Evolutionary conservation across 2,797 vertebrate genomes (phyloP).

Genomic region (Rhabdophis nuchalis): DNA sequence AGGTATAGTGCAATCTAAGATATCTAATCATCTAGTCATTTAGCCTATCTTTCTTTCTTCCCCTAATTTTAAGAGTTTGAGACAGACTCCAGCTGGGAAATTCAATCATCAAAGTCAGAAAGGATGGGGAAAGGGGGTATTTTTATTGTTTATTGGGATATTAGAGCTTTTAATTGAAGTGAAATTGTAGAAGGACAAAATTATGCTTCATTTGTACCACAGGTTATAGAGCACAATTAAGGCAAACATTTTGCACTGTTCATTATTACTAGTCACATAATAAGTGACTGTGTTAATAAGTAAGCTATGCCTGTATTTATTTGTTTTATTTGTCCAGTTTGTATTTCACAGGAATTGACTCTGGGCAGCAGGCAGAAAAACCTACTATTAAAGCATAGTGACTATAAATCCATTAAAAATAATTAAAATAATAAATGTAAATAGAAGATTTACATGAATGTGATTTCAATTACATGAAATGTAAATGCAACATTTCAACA

Average conservation of each 20-base stretch:
- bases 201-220: neutral
- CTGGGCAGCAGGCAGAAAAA: neutral
- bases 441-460: neutral
- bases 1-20: neutral
- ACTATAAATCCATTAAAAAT: neutral
- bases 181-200: neutral
- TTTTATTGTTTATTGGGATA: neutral
- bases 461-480: neutral
- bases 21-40: neutral
- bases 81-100: neutral
- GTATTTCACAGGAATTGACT: neutral
- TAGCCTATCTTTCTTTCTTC: neutral
- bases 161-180: neutral
- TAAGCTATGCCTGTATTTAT: neutral
- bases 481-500: neutral
- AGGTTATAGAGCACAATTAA: neutral
- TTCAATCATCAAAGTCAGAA: neutral
- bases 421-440: neutral
- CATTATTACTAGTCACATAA: neutral
- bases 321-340: neutral
- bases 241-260: neutral
- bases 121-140: neutral
- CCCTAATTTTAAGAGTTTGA: neutral
- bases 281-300: neutral
- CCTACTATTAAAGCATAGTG: neutral